A percentile compares a stretch with the other conserved stretches of the same genome.
phyloP scores from a whole-genome alignment of 2,888 invertebrate genomes.

The Trichacis sp. region DNA sequence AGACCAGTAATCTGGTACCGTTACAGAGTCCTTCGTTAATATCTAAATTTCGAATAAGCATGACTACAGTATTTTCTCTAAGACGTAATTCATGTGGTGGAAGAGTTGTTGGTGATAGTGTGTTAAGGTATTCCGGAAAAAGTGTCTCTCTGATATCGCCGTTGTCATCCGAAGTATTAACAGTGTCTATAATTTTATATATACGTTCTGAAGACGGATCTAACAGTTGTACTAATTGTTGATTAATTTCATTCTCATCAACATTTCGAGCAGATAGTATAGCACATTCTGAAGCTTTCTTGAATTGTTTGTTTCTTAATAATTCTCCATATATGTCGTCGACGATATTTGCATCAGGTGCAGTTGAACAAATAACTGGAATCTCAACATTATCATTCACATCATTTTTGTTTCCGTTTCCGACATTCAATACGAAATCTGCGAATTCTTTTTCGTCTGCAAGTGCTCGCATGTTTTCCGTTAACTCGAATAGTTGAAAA shows the following conservation, averaged over 20 bases:
- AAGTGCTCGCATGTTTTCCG: slow-evolving; percentile 16
- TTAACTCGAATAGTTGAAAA: slow-evolving; percentile 18
- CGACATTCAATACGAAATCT: slow-evolving; percentile 33
- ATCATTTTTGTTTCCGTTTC: slow-evolving; percentile 34
- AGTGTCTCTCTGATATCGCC: no score
- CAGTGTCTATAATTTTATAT: slow-evolving; percentile 34
- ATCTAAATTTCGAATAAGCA: slow-evolving; percentile 41
- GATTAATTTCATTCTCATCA: slow-evolving; percentile 1
- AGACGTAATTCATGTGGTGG: slow-evolving; percentile 39
- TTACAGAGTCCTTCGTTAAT: slow-evolving; percentile 41
- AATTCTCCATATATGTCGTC: slow-evolving; percentile 27
- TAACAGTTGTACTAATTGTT: slow-evolving; percentile 7
- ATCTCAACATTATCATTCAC: slow-evolving; percentile 24
- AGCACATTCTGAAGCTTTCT: slow-evolving; percentile 18
- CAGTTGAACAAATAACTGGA: slow-evolving; percentile 17
- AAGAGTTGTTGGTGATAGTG: slow-evolving; percentile 24
- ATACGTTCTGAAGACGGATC: slow-evolving; percentile 19
- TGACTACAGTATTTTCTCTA: slow-evolving; percentile 28
- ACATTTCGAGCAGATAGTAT: no score
- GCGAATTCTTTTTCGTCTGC: no score
- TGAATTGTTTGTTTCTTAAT: slow-evolving; percentile 20
- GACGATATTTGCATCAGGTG: slow-evolving; percentile 22
- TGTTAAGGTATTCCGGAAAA: slow-evolving; percentile 37
- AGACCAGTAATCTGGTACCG: slow-evolving; percentile 22
- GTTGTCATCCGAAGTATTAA: slow-evolving; percentile 21